Evolutionary conservation across 1,140 invertebrate species (phyloP), one percentile per base, ranked within the genome.

Genomic region (Drosophila kurseongensis): DNA sequence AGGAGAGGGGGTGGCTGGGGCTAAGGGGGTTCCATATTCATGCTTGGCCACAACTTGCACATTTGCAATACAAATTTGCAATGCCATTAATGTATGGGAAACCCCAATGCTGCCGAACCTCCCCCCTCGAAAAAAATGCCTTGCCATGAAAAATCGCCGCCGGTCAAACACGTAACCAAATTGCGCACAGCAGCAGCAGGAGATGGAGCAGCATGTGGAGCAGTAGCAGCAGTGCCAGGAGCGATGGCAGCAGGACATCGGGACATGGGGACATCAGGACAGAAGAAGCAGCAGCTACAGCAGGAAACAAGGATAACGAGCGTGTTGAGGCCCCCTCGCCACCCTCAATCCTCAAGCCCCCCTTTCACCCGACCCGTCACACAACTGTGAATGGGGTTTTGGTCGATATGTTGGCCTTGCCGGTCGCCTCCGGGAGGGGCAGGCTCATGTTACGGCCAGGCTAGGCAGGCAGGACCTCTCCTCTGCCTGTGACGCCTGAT

Each of bases 261-360:
- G 47, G 23, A 73, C 32, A 56, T 47, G 16, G 55, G 57, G 47
- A 71, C 36, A 38, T 51, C n/a, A 4, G 48, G n/a, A 16, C 42
- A 50, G 35, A 57, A 41, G 59, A 16, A 56, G 52, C 72, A 63
- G 71, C 62, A 47, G 74, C 56, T 89, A 66, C 79, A 88, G 82
- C 83, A 71, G 84, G 72, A 84, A 90, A 90, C 84, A 90, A 89
- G 84, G 85, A 89, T 89, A 90, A 89, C 85, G 85, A 88, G 83
- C 84, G 80, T 88, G 83, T 88, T 88, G 83, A 89, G 83, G 84
- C 72, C 75, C 83, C 66, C 60, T 40, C 9, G 8, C 48, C 27
- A 2, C 16, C 10, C 18, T 23, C 69, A 69, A 69, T 65, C 73
- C 50, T 4, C 10, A 55, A 55, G 58, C 65, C 63, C 45, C 59